These are phyloP conservation scores for Falcaria lacertinaria DNA, from an alignment of 2,888 invertebrate species.

Conservation along the genomic window DNA sequence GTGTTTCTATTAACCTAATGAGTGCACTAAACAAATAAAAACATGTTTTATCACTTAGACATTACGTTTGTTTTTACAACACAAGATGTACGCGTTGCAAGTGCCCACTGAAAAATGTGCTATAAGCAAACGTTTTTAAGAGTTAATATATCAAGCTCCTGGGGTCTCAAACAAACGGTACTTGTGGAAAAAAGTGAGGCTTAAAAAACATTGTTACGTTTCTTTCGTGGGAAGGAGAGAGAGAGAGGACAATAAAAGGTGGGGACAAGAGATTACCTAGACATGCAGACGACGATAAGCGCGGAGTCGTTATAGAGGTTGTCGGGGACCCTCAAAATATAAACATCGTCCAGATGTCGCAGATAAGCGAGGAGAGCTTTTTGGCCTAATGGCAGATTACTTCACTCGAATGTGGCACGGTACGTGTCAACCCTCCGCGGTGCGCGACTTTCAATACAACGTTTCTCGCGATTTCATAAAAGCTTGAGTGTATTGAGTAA, in stretches of 20 bases:
- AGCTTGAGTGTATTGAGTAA: slow-evolving; percentile 5
- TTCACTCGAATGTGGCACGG: slow-evolving; percentile 55
- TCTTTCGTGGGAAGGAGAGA: slow-evolving; percentile 35
- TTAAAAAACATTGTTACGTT: slow-evolving; percentile 31
- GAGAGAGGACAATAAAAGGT: slow-evolving; percentile 20
- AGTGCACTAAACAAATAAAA: slow-evolving; percentile 23
- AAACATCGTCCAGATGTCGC: slow-evolving; percentile 76
- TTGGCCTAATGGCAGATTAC: slow-evolving; percentile 75
- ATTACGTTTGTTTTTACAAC: slow-evolving; percentile 34
- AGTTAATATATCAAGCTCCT: slow-evolving; percentile 35
- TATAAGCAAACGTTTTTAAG: slow-evolving; percentile 32
- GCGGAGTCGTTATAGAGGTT: slow-evolving; percentile 73
- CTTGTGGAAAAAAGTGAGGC: slow-evolving; percentile 28
- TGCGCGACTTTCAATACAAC: slow-evolving; percentile 53
- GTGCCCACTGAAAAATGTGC: slow-evolving; percentile 33
- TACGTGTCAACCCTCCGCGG: slow-evolving; percentile 39
- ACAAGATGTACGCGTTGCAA: slow-evolving; percentile 13
- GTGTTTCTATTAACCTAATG: slow-evolving; percentile 41
- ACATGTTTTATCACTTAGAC: slow-evolving; percentile 22
- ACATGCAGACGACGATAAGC: slow-evolving; percentile 69
- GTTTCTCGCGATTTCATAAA: slow-evolving; percentile 43
- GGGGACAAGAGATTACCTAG: slow-evolving; percentile 58
- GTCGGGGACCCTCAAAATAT: slow-evolving; percentile 74
- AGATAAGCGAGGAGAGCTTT: slow-evolving; percentile 72
- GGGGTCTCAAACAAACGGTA: slow-evolving; percentile 30